These are phyloP conservation scores for Drosophila paranaensis DNA, from an alignment of 2,888 invertebrate genomes.

Conservation along the genomic window DNA sequence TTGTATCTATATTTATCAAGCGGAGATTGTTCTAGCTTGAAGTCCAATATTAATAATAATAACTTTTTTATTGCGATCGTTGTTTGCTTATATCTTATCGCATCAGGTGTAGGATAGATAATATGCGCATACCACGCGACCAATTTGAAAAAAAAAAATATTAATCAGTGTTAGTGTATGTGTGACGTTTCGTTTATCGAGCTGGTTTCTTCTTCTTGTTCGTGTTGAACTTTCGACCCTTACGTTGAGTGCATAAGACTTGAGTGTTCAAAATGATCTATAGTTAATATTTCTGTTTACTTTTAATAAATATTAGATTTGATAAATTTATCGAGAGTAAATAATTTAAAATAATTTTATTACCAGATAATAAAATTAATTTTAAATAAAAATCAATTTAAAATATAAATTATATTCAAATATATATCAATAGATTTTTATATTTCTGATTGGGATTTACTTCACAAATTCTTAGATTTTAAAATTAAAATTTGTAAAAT, in stretches of 20 bases:
- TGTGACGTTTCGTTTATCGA: slow-evolving; percentile 1
- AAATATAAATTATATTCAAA: too few species aligned
- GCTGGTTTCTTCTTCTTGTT: slow-evolving; percentile 1
- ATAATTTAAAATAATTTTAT: background rate
- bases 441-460: too few species aligned
- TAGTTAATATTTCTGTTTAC: background rate
- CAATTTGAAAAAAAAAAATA: slow-evolving; percentile 26
- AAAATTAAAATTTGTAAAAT: too few species aligned
- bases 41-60: slow-evolving; percentile 17
- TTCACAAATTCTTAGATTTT: too few species aligned
- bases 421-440: too few species aligned
- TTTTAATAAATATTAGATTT: background rate
- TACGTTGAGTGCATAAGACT: background rate
- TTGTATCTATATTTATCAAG: background rate
- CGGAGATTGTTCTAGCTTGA: background rate
- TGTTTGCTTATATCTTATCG: slow-evolving; percentile 41
- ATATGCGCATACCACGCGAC: slow-evolving; percentile 23
- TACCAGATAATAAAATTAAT: background rate
- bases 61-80: slow-evolving; percentile 6
- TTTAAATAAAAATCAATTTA: background rate
- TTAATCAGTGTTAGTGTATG: slow-evolving; percentile 17
- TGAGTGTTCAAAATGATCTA: background rate
- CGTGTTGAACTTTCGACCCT: slow-evolving; percentile 2
- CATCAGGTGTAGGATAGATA: slow-evolving; percentile 19
- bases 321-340: background rate